Base-by-base conservation (phyloP, 2,797 vertebrate genomes). In the Microctenopoma lineatum region DNA sequence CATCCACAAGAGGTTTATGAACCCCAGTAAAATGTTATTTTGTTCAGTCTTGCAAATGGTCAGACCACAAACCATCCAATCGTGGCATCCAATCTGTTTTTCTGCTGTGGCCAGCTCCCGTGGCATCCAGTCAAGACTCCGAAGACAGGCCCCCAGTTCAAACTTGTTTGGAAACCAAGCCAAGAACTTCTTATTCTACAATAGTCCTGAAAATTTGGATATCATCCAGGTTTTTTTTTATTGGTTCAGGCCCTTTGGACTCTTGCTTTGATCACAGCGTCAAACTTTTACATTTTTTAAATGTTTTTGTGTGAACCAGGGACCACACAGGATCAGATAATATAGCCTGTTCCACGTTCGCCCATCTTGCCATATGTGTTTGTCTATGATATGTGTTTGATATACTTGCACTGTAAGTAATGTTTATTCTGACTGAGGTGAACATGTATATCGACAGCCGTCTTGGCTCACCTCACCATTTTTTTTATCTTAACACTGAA, bases 11-110 rank as follows among this genome's bases (percentile, higher is more conserved):
- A 91, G 87, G 84, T 94, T 93, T 94, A 92, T 90, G 89, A 92
- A 92, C 89, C 87, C 75, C 84, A 81, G 83, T 93, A 90, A 94
- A 93, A 93, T 89, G 84, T 92, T 93, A 88, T 92, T 91, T 84
- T 91, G 87, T 80, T 84, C 81, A 75, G 66, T 70, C 81, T 87
- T 92, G 86, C 86, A 92, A 91, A 89, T 69, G 81, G 85, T 89
- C 85, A 84, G 83, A 91, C 92, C 91, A 91, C 89, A 94, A 90
- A 90, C 88, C 84, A 90, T 89, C 80, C 86, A 91, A 87, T 92
- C 85, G 81, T 87, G 81, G 87, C 84, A 89, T 87, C 82, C 90
- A 92, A 93, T 92, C 89, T 86, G 88, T 90, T 90, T 92, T 91
- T 87, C 84, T 86, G 88, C 84, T 87, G 87, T 34, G 69, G 86